A percentile compares a stretch with the other conserved stretches of the same genome.
Conservation (phyloP, 64 coral and sea anemone genomes). For the Trachythela sp. region DNA sequence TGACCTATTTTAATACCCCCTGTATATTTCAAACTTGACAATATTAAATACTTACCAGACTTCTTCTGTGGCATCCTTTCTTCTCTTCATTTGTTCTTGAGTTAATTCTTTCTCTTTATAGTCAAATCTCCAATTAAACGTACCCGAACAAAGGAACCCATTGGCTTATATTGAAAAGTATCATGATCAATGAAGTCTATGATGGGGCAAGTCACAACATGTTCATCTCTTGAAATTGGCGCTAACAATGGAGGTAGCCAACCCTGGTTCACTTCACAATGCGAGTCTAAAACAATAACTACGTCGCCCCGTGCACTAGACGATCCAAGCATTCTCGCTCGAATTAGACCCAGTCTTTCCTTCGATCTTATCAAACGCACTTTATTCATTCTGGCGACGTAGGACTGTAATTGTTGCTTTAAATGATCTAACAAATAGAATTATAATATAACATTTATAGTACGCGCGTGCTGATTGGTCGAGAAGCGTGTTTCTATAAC, state of each 20-base stretch:
- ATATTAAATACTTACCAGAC: slow-evolving; percentile 47
- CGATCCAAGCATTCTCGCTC: slow-evolving; percentile 74
- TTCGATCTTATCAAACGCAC: slow-evolving; percentile 71
- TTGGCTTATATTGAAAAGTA: slow-evolving; percentile 94
- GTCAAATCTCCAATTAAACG: slow-evolving; percentile 94
- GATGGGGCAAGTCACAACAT: slow-evolving; percentile 77
- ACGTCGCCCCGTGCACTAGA: slow-evolving; percentile 66
- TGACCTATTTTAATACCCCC: too few species aligned
- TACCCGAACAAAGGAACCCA: slow-evolving; percentile 92
- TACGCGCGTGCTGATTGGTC: background rate
- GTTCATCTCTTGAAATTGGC: slow-evolving; percentile 58
- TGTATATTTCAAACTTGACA: too few species aligned
- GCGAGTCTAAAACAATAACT: slow-evolving; percentile 73
- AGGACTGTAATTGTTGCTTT: background rate
- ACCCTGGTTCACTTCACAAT: slow-evolving; percentile 81
- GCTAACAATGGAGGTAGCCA: slow-evolving; percentile 85
- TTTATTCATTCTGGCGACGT: slow-evolving; percentile 63
- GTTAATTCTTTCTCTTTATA: slow-evolving; percentile 72
- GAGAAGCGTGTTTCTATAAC: too few species aligned
- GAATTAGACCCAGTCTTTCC: slow-evolving; percentile 76
- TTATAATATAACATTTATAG: background rate
- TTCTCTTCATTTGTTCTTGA: slow-evolving; percentile 48
- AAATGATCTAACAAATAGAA: background rate
- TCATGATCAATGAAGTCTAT: slow-evolving; percentile 98
- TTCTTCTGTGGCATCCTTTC: slow-evolving; percentile 87